Base-by-base conservation (phyloP, 2,113 vertebrate species). In the Thomomys bottae region DNA sequence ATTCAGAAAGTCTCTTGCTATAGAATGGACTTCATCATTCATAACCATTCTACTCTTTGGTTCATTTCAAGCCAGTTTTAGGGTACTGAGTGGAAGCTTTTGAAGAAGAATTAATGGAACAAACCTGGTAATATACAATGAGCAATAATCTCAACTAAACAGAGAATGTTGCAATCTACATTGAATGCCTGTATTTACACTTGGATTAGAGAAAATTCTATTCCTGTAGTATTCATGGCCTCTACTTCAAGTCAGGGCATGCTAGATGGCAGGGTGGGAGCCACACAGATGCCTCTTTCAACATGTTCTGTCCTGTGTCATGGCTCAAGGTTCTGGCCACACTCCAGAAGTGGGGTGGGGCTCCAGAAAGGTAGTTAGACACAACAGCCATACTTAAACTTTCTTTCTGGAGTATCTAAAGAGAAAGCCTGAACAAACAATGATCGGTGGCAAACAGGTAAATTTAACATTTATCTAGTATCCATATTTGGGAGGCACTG, bases 1-100 rank as follows among this genome's bases (percentile, higher is more conserved):
- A 54, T 88, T 83, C 63, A 94, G 15, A 80, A 83, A 36, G 54
- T 42, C n/a, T 20, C 79, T 87, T 73, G n/a, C 64, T 90, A 66
- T 54, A 79, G 77, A 17, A 70, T 1, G 4, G 26, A 7, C 57
- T 34, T n/a, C 70, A 10, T 36, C 61, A 95, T n/a, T 34, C n/a
- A 38, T 30, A 71, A 71, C 70, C 18, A 82, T 49, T 40, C 64
- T 82, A 82, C 38, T 36, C 64, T 82, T 68, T 8, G 61, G 23
- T 49, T 15, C 57, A 34, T 32, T 87, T 40, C 24, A 26, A 61
- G 68, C 68, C 81, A 79, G 32, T n/a, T 54, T 57, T 32, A 66
- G 26, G 24, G 2, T n/a, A 8, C 4, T 80, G 17, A 24, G 30
- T 26, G 28, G 40, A 94, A 73, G 26, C 21, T 92, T 90, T 21